phyloP scores from a whole-genome alignment of 2,888 invertebrate species.

The Choreutis nemorana region DNA sequence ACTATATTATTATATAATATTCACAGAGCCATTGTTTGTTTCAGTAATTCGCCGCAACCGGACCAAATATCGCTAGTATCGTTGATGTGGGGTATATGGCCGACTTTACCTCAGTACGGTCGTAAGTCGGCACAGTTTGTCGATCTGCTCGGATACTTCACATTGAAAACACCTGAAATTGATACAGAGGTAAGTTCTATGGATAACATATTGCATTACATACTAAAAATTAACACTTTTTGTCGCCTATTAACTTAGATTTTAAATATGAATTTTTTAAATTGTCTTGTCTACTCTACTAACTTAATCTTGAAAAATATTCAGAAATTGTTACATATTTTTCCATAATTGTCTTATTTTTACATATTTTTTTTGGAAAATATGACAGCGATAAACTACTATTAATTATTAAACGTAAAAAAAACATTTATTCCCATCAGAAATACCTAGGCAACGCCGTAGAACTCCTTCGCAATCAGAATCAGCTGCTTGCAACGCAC shows the following conservation, averaged over 20 bases:
- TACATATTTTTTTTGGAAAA: neutral
- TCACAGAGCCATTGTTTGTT: constrained; percentile 9
- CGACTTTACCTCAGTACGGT: constrained; percentile 87
- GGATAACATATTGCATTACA: too few species aligned
- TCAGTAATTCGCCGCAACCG: constrained; percentile 76
- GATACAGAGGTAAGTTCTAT: constrained; percentile 68
- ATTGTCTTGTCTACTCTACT: too few species aligned
- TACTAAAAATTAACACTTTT: too few species aligned
- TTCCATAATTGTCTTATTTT: too few species aligned
- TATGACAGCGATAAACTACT: too few species aligned
- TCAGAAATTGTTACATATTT: too few species aligned
- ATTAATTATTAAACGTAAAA: too few species aligned
- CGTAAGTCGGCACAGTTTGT: constrained; percentile 96
- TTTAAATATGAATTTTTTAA: too few species aligned
- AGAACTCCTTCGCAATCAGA: constrained; percentile 85
- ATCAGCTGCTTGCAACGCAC: constrained; percentile 87
- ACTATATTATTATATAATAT: neutral
- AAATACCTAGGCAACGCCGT: constrained; percentile 89
- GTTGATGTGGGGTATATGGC: constrained; percentile 92
- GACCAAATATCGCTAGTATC: constrained; percentile 85
- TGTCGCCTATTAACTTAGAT: too few species aligned
- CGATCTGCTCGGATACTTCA: constrained; percentile 94
- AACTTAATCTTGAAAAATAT: too few species aligned
- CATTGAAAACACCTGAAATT: constrained; percentile 81
- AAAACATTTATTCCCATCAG: constrained; percentile 42